Evolutionary conservation across 2,888 invertebrate species (phyloP).

Genomic region (Scaptomyza flava): DNA sequence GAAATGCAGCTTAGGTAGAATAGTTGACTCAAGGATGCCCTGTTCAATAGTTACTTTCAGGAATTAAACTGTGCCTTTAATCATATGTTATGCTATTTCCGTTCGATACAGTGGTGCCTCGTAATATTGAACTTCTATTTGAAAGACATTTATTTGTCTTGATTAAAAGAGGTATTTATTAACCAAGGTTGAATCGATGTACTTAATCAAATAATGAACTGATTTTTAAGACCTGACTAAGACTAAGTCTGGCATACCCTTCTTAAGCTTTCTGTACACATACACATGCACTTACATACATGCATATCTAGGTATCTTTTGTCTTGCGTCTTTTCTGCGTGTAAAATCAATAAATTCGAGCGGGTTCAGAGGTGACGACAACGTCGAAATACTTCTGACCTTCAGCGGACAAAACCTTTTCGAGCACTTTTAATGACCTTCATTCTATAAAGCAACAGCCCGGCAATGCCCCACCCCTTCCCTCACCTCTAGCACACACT

Average conservation of each 20-base stretch:
- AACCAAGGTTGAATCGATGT: too few relatives aligned
- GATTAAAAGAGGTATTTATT: too few relatives aligned
- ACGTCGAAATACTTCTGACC: constrained; percentile 70
- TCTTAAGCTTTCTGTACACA: neutral
- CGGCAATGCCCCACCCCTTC: neutral
- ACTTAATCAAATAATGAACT: too few relatives aligned
- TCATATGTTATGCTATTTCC: too few relatives aligned
- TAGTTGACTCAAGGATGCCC: constrained; percentile 17
- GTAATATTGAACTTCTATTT: too few relatives aligned
- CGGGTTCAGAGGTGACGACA: constrained; percentile 78
- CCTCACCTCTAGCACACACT: constrained; percentile 1
- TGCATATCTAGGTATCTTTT: constrained; percentile 28
- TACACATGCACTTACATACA: neutral
- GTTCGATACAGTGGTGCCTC: too few relatives aligned
- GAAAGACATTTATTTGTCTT: too few relatives aligned
- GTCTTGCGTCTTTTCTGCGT: constrained; percentile 43
- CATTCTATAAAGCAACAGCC: constrained; percentile 14
- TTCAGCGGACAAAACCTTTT: constrained; percentile 43
- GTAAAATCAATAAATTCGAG: constrained; percentile 79
- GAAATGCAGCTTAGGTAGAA: neutral
- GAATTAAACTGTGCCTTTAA: too few relatives aligned
- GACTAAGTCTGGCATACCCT: constrained; percentile 1
- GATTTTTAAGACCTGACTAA: neutral
- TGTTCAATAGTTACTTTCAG: neutral
- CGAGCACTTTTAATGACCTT: constrained; percentile 62